Evolutionary conservation across 2,113 vertebrate species (phyloP), one percentile per base, ranked within the genome.

Genomic region (Phoenicopterus ruber): DNA sequence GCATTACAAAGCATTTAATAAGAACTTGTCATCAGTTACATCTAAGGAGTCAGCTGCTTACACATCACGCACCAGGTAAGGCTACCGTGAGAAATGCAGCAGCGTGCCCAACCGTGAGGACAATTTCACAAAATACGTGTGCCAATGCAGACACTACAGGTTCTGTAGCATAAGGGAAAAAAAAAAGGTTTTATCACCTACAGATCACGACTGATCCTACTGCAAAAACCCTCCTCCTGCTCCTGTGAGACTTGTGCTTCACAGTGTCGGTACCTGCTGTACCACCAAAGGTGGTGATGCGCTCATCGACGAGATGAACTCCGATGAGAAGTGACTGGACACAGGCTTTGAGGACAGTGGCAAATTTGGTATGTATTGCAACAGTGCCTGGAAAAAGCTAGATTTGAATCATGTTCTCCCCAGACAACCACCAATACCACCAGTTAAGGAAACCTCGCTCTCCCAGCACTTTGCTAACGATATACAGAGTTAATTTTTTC

Each of bases 51-150:
- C 29, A 69, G 66, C 44, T n/a, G 80, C 55, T 73, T 19, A 72
- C 19, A 34, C 25, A 54, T 24, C 61, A 18, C 0, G 6, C 17
- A 66, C 13, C 14, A 59, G 25, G n/a, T 19, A 63, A 58, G 20
- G 65, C 50, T 44, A 50, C 22, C 0, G 0, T 34, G 31, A 77
- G 47, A 74, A 85, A 65, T 1, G 19, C 17, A 63, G 36, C 24
- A 46, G 40, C 0, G 0, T 20, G 46, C 19, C 17, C 79, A 50
- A 0, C 22, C 2, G 2, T 2, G 65, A 85, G 57, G 49, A 72
- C 38, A 59, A 63, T 12, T 20, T 42, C 44, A 36, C 26, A 42
- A 24, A 71, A 59, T 2, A 31, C 40, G 40, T 71, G 44, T 38
- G 44, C 16, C 26, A 52, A 6, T 7, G 29, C 44, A 72, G 54